These are phyloP conservation scores for Botrylloides violaceus DNA, from an alignment of 23 tunicate genomes.

Conservation along the genomic window DNA sequence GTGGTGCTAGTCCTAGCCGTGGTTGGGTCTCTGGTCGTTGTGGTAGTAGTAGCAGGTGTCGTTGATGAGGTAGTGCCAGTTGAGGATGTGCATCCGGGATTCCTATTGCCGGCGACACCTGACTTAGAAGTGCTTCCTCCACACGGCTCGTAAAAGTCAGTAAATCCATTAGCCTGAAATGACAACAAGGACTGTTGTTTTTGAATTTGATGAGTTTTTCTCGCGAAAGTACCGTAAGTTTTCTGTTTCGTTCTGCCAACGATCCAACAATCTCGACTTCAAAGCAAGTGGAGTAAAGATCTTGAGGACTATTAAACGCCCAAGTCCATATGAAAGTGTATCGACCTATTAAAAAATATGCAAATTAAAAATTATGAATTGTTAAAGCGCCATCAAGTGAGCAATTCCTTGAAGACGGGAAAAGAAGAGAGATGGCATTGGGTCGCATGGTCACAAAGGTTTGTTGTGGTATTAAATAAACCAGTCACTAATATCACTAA, in stretches of 20 bases:
- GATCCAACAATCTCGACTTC: conserved; percentile 64
- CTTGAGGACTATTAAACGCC: conserved; percentile 60
- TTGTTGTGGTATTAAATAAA: too few species aligned
- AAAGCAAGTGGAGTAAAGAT: conserved; percentile 69
- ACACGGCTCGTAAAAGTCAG: neutral
- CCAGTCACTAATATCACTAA: too few species aligned
- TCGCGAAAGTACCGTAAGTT: conserved; percentile 23
- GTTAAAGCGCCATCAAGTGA: too few species aligned
- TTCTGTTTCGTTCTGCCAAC: conserved; percentile 23
- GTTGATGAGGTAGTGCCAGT: neutral
- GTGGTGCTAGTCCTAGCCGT: neutral
- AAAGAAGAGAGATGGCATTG: too few species aligned
- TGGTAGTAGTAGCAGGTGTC: neutral
- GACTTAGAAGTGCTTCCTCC: neutral
- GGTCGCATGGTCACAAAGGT: too few species aligned
- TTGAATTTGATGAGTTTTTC: neutral
- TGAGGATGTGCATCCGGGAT: neutral
- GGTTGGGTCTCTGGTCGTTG: neutral
- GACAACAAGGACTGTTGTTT: neutral
- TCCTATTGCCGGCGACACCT: neutral
- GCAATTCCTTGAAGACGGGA: too few species aligned
- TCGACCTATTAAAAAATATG: conserved; percentile 31
- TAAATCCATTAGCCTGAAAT: neutral
- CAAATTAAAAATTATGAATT: too few species aligned
- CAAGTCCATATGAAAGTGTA: conserved; percentile 90